Evolutionary conservation across 2,113 vertebrate genomes (phyloP), one percentile per base, ranked within the genome.

Genomic region (Cyphomyrus discorhynchus): DNA sequence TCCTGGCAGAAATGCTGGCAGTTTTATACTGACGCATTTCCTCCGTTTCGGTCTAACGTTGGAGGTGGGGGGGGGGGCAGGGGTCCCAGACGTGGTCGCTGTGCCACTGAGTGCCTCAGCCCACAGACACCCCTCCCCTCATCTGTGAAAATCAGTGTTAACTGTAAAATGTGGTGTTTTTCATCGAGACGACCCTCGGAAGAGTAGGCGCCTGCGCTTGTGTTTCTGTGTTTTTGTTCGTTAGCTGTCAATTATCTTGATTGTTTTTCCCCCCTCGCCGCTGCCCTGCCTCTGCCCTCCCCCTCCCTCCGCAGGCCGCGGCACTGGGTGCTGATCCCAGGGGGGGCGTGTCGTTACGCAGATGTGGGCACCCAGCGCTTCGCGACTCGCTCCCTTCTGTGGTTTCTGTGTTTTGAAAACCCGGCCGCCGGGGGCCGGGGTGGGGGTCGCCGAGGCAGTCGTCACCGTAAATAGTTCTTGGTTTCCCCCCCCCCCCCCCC

Each of bases 381-480:
- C 90, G 62, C 80, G 21, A n/a, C 39, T 74, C 35, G 2, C 77
- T 92, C 93, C 89, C 58, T 35, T 46, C 88, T 82, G 89, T 86
- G 85, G 88, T 90, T 89, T 89, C 89, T 89, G 62, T 90, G 89
- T 93, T 94, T 91, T 92, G 90, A 93, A 93, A 92, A 92, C 88
- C 92, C 87, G 66, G 91, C 90, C 88, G 77, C 46, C 46, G 85
- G 92, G 86, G 35, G 45, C 42, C 2, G 10, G 24, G 47, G 15
- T 56, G 85, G 49, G 85, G 45, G 53, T 47, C 87, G 90, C 92
- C 91, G 93, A 88, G 88, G 91, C 92, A 92, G 92, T 90, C 84
- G 80, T 89, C 91, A 88, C 93, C 92, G 92, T 92, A 92, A 91
- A 92, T 93, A 93, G 91, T 88, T 91, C 90, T 31, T 31, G 87